Evolutionary conservation across 1,140 invertebrate species (phyloP).

Genomic region (Diachasma alloeum): DNA sequence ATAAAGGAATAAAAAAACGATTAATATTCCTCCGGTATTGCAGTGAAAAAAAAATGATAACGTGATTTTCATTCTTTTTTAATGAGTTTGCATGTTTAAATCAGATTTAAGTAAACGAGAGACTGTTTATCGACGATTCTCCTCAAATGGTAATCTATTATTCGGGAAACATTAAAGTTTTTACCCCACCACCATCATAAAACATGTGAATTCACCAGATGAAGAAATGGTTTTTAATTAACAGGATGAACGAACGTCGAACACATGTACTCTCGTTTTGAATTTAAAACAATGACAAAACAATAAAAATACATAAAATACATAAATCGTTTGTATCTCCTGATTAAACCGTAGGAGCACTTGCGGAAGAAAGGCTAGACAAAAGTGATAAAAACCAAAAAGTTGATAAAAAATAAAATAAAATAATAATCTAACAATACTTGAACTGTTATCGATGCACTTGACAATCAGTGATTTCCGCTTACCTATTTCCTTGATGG

Average conservation of each 20-base stretch:
- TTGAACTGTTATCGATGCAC: conserved; percentile 53
- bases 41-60: neutral
- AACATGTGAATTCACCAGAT: no score
- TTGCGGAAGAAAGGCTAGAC: neutral
- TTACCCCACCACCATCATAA: neutral
- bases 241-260: neutral
- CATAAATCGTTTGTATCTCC: neutral
- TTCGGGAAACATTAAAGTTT: neutral
- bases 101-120: conserved; percentile 7
- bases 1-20: conserved; percentile 37
- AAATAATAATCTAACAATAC: conserved; percentile 34
- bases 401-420: conserved; percentile 35
- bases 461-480: conserved; percentile 54
- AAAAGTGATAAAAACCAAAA: conserved; percentile 24
- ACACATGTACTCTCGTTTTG: neutral
- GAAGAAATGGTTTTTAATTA: neutral
- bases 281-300: neutral
- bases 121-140: conserved; percentile 21
- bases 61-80: conserved; percentile 16
- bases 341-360: neutral
- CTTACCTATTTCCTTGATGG: conserved; percentile 66
- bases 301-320: neutral
- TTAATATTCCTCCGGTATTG: conserved; percentile 9
- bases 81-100: conserved; percentile 67
- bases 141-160: neutral